phyloP scores from a whole-genome alignment of 2,113 vertebrate species.

The Epinephelus lanceolatus region DNA sequence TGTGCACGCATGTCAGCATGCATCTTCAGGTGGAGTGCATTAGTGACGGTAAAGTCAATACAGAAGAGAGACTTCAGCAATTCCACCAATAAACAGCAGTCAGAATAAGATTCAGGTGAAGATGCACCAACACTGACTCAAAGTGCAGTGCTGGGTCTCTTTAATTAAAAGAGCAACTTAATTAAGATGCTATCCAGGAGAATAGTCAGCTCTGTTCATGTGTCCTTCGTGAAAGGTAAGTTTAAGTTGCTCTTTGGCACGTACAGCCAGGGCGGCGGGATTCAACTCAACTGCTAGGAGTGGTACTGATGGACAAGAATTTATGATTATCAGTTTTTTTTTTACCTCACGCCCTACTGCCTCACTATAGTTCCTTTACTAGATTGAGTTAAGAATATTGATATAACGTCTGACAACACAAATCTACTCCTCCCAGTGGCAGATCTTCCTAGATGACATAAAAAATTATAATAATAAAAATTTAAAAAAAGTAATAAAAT shows the following conservation, averaged over 20 bases:
- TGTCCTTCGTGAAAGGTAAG: conserved; percentile 10
- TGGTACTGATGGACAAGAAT: neutral
- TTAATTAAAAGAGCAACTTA: conserved; percentile 69
- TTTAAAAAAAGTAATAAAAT: too few relatives aligned
- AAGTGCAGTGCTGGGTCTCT: conserved; percentile 22
- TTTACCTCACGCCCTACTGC: neutral
- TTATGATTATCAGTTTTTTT: neutral
- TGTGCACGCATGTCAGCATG: neutral
- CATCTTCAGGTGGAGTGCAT: conserved; percentile 31
- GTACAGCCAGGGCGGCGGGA: neutral
- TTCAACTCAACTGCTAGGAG: neutral
- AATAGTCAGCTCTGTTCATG: conserved; percentile 26
- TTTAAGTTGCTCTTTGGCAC: conserved; percentile 6
- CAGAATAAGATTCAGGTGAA: conserved; percentile 36
- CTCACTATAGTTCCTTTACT: neutral
- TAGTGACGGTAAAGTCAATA: conserved; percentile 47
- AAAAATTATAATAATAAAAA: too few relatives aligned
- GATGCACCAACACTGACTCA: conserved; percentile 58
- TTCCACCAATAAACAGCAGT: conserved; percentile 48
- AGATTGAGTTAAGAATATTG: neutral
- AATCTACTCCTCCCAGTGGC: neutral
- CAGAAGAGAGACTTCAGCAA: conserved; percentile 33
- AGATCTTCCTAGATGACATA: too few relatives aligned
- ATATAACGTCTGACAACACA: too few relatives aligned
- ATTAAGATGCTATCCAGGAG: conserved; percentile 70